Evolutionary conservation across 2,797 vertebrate genomes (phyloP).

Genomic region (Bradypus variegatus): DNA sequence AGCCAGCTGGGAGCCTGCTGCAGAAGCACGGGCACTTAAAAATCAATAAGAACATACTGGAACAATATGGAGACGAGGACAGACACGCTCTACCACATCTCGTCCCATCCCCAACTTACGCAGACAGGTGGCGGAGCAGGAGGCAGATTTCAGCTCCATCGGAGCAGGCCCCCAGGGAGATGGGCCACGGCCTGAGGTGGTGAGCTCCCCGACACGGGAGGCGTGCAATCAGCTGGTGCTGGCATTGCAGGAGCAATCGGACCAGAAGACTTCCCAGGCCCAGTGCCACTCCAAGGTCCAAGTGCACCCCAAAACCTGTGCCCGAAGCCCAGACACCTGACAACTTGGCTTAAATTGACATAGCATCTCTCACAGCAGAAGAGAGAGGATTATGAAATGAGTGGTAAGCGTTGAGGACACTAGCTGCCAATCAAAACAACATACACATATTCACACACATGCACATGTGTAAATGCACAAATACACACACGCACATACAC

Average conservation of each 20-base stretch:
- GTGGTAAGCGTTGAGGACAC: background rate
- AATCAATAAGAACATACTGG: conserved; percentile 45
- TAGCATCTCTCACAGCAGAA: rapidly evolving
- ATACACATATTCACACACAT: background rate
- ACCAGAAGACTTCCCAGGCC: background rate
- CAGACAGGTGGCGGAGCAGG: background rate
- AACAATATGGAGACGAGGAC: background rate
- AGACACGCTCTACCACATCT: background rate
- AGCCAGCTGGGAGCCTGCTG: conserved; percentile 37
- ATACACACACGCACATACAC: no score
- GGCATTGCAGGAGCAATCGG: rapidly evolving
- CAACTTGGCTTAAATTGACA: background rate
- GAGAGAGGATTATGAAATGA: background rate
- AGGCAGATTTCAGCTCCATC: rapidly evolving
- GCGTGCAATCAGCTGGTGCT: background rate
- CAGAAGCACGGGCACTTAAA: conserved; percentile 22
- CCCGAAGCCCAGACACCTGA: background rate
- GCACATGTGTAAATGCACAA: rapidly evolving
- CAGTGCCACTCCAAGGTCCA: background rate
- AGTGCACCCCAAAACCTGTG: background rate
- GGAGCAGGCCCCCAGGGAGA: background rate
- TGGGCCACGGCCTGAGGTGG: background rate
- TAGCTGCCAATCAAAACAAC: background rate
- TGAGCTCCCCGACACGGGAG: background rate
- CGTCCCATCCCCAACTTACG: rapidly evolving